Evolutionary conservation across 2,888 invertebrate genomes (phyloP).

Genomic region (Pyrrhosoma nymphula): DNA sequence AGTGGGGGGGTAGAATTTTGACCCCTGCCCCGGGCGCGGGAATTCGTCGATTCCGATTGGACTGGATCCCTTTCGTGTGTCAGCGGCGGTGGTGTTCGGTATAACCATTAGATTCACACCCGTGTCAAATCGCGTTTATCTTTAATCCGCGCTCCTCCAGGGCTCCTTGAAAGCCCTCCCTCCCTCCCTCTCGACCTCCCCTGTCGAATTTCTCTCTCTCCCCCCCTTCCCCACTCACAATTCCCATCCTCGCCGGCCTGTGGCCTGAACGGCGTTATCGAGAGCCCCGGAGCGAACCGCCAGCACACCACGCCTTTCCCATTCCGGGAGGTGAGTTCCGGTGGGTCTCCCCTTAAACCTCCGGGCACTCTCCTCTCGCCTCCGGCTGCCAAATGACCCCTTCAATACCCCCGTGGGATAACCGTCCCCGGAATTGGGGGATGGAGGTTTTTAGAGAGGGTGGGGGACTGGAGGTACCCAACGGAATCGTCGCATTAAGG

Average conservation of each 20-base stretch:
- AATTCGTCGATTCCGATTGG: not conserved
- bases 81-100: not conserved
- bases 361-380: not conserved
- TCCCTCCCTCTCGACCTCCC: not conserved
- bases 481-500: too few relatives aligned
- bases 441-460: not conserved
- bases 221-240: not conserved
- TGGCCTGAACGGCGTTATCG: not conserved
- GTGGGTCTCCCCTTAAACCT: not conserved
- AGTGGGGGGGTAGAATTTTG: not conserved
- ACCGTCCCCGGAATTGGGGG: not conserved
- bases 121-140: conserved; percentile 35
- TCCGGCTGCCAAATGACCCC: conserved; percentile 16
- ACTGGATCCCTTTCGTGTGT: not conserved
- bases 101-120: not conserved
- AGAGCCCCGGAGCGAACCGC: not conserved
- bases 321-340: not conserved
- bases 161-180: not conserved
- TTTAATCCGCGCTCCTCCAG: not conserved
- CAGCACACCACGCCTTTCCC: not conserved
- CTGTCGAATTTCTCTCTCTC: not conserved
- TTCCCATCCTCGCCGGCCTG: not conserved
- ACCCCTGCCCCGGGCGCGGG: not conserved
- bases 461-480: too few relatives aligned
- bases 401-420: not conserved